phyloP scores from a whole-genome alignment of 1,140 invertebrate genomes.

The Trichonephila clavata region DNA sequence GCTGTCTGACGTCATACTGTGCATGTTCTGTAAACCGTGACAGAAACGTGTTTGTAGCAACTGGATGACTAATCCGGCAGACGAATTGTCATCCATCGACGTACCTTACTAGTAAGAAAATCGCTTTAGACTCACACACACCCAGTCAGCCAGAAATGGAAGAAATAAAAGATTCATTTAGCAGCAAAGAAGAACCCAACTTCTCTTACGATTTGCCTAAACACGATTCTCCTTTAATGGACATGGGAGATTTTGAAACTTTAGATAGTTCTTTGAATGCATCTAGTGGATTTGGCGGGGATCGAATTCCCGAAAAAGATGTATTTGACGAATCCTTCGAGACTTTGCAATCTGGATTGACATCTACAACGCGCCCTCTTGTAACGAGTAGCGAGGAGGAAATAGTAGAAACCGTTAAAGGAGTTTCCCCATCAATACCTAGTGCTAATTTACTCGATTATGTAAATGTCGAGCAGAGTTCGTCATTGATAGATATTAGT shows the following conservation, averaged over 20 bases:
- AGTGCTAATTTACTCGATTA: slow-evolving; percentile 66
- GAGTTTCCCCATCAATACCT: slow-evolving; percentile 40
- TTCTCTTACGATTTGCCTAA: slow-evolving; percentile 12
- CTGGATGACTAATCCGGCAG: slow-evolving; percentile 72
- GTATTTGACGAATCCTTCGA: background rate
- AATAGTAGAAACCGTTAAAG: background rate
- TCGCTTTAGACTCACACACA: background rate
- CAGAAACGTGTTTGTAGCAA: slow-evolving; percentile 74
- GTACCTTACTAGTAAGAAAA: background rate
- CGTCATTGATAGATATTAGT: slow-evolving; percentile 62
- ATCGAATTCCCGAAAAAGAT: slow-evolving; percentile 29
- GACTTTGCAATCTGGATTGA: slow-evolving; percentile 60
- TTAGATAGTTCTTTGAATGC: slow-evolving; percentile 40
- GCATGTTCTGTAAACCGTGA: slow-evolving; percentile 74
- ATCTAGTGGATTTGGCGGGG: slow-evolving; percentile 26
- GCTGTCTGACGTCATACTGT: slow-evolving; percentile 68
- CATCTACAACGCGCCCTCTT: slow-evolving; percentile 72
- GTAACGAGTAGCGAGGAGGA: slow-evolving; percentile 65
- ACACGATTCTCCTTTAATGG: slow-evolving; percentile 65
- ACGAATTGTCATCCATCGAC: slow-evolving; percentile 29
- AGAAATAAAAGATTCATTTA: slow-evolving; percentile 66
- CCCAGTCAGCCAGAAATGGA: slow-evolving; percentile 45
- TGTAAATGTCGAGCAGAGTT: slow-evolving; percentile 46
- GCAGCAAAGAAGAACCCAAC: slow-evolving; percentile 57
- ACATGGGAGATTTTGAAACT: slow-evolving; percentile 67